A percentile compares a stretch with the other conserved stretches of the same genome.
These are phyloP conservation scores for Ips typographus DNA, from an alignment of 1,140 invertebrate species.

Conservation along the genomic window DNA sequence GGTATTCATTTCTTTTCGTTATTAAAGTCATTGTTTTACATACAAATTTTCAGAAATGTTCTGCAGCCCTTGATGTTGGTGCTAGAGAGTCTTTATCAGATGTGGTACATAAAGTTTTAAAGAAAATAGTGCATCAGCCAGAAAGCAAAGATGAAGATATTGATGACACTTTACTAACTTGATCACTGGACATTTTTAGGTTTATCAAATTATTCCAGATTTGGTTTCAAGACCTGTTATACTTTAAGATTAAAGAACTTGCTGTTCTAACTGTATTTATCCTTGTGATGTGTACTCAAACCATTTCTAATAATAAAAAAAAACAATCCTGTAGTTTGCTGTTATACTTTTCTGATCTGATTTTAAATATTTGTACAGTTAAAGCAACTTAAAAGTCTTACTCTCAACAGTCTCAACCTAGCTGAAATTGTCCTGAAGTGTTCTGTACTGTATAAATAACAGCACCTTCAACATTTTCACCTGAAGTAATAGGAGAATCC, in stretches of 20 bases:
- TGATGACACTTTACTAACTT: conserved; percentile 85
- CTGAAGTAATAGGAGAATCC: conserved; percentile 16
- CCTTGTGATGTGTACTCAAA: background rate
- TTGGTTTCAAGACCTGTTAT: background rate
- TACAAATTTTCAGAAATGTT: conserved; percentile 61
- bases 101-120: conserved; percentile 81
- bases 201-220: conserved; percentile 1
- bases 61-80: conserved; percentile 77
- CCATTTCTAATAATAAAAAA: no score
- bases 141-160: conserved; percentile 87
- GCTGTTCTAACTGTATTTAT: background rate
- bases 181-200: conserved; percentile 48
- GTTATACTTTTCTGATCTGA: no score
- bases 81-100: conserved; percentile 86
- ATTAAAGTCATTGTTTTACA: background rate
- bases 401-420: conserved; percentile 27
- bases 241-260: background rate
- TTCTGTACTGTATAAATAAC: conserved; percentile 52
- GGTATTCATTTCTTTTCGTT: conserved; percentile 55
- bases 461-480: conserved; percentile 45
- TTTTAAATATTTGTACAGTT: background rate
- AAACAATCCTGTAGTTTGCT: no score
- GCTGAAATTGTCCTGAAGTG: conserved; percentile 49
- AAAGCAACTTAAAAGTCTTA: background rate
- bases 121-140: conserved; percentile 70